These are phyloP conservation scores for Drosophila littoralis DNA, from an alignment of 1,140 invertebrate genomes.

Conservation along the genomic window DNA sequence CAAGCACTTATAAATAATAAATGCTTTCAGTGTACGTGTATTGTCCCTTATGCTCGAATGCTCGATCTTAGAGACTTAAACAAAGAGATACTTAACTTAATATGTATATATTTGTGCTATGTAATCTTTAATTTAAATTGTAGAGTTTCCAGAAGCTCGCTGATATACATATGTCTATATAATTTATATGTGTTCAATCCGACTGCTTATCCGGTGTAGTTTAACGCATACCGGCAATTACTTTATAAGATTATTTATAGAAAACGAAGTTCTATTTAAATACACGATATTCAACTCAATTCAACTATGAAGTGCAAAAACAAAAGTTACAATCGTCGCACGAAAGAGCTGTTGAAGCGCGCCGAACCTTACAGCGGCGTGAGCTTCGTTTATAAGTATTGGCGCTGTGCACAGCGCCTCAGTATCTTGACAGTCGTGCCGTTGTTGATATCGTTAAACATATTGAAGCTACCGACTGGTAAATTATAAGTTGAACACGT, in stretches of 20 bases:
- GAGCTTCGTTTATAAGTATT: slow-evolving; percentile 58
- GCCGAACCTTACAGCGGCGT: slow-evolving; percentile 23
- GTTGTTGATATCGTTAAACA: slow-evolving; percentile 40
- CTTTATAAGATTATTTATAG: slow-evolving; percentile 16
- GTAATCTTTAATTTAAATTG: too few species aligned
- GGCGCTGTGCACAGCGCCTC: slow-evolving; percentile 43
- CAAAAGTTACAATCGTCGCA: slow-evolving; percentile 40
- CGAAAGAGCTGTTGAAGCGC: slow-evolving; percentile 14
- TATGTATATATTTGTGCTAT: too few species aligned
- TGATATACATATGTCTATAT: too few species aligned
- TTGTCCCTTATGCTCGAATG: too few species aligned
- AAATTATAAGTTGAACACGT: slow-evolving; percentile 52
- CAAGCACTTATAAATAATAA: too few species aligned
- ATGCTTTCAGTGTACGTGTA: too few species aligned
- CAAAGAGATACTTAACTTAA: too few species aligned
- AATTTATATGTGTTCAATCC: too few species aligned
- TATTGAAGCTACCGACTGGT: slow-evolving; percentile 20
- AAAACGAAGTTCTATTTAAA: slow-evolving; percentile 29
- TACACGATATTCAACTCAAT: slow-evolving; percentile 29
- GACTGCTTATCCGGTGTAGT: not conserved
- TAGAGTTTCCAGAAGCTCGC: too few species aligned
- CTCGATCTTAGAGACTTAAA: too few species aligned
- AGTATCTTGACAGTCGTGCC: slow-evolving; percentile 64
- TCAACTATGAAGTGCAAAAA: slow-evolving; percentile 48
- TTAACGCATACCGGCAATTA: not conserved